phyloP scores from a whole-genome alignment of 2,113 vertebrate genomes.

The Polypterus senegalus region DNA sequence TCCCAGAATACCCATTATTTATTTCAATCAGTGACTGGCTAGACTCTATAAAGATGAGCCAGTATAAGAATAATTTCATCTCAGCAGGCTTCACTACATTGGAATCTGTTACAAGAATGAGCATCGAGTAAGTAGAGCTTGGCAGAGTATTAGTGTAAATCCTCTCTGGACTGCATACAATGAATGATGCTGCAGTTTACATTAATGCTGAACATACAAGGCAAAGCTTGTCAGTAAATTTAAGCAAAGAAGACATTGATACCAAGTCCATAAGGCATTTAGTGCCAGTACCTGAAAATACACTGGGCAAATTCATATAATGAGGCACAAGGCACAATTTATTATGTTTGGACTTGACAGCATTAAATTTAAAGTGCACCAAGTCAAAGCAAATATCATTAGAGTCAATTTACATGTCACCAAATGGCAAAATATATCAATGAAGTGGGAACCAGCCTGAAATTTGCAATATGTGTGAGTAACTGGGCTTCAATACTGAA shows the following conservation, averaged over 20 bases:
- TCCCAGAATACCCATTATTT: conserved; percentile 81
- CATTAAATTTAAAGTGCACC: no score
- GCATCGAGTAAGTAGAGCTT: conserved; percentile 75
- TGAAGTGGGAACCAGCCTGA: no score
- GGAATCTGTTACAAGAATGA: conserved; percentile 89
- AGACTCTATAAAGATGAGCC: conserved; percentile 95
- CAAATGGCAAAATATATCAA: no score
- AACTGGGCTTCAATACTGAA: no score
- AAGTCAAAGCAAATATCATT: no score
- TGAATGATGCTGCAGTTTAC: background rate
- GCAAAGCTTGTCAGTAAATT: background rate
- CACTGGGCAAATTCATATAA: background rate
- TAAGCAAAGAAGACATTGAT: background rate
- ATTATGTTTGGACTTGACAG: no score
- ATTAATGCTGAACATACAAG: background rate
- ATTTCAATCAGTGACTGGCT: conserved; percentile 90
- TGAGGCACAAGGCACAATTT: no score
- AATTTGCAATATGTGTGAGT: no score
- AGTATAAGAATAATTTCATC: conserved; percentile 92
- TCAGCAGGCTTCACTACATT: conserved; percentile 79
- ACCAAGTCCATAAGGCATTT: background rate
- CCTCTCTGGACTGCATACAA: no score
- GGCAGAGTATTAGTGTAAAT: background rate
- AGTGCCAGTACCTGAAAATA: background rate
- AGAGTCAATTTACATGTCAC: no score